A percentile compares a stretch with the other conserved stretches of the same genome.
Conservation (phyloP, 2,888 invertebrate species). For the Campoplex capitator region DNA sequence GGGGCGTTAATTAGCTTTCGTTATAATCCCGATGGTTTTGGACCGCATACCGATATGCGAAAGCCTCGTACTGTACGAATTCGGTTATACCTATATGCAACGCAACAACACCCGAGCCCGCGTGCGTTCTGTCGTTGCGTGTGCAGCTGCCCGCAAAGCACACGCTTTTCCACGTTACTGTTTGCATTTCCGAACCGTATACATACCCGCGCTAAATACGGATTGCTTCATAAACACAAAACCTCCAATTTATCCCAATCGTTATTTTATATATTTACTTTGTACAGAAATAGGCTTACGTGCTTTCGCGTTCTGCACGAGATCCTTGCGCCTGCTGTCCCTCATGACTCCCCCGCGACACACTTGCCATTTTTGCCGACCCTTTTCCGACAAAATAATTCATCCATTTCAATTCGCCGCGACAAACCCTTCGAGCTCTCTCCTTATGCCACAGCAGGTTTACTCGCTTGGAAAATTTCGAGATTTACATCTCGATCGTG, state of each 20-base stretch:
- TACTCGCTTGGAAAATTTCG: neutral
- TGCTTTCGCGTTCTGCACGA: constrained; percentile 19
- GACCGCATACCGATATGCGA: constrained; percentile 52
- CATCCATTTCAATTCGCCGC: constrained; percentile 21
- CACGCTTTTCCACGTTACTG: constrained; percentile 19
- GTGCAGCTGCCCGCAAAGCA: constrained; percentile 47
- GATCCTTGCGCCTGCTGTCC: neutral
- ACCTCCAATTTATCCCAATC: neutral
- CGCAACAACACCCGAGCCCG: constrained; percentile 28
- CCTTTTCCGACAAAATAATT: constrained; percentile 9
- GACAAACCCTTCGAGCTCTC: constrained; percentile 3
- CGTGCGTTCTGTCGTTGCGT: constrained; percentile 56
- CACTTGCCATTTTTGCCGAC: neutral
- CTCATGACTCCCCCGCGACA: neutral
- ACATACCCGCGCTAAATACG: neutral
- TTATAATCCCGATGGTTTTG: constrained; percentile 74
- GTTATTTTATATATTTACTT: constrained; percentile 6
- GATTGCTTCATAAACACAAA: neutral
- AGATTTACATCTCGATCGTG: constrained; percentile 15
- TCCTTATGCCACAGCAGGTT: neutral
- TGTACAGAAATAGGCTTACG: constrained; percentile 16
- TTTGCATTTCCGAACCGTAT: constrained; percentile 3
- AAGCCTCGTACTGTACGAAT: neutral
- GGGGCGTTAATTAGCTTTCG: constrained; percentile 75
- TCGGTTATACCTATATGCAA: constrained; percentile 17